Percentiles rank a stretch among this genome's conserved stretches.
phyloP scores from a whole-genome alignment of 2,797 vertebrate species.

The Limnodromus scolopaceus region DNA sequence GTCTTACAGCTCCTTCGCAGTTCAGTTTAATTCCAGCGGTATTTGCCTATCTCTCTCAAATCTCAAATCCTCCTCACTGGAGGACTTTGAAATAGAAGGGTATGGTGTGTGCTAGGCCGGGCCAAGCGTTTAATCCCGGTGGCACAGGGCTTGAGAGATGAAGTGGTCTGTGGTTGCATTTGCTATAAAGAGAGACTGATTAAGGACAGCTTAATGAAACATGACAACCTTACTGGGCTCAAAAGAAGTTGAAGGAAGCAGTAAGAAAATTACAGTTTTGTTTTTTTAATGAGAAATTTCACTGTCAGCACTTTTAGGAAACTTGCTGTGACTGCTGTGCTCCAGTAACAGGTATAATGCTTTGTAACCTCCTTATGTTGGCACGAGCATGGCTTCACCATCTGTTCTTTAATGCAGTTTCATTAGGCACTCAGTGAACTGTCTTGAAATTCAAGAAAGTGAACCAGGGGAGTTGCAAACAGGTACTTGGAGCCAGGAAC shows the following conservation, averaged over 20 bases:
- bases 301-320: background rate
- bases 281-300: background rate
- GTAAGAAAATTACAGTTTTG: background rate
- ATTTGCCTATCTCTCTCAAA: background rate
- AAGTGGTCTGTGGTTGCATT: background rate
- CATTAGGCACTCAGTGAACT: background rate
- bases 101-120: background rate
- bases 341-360: background rate
- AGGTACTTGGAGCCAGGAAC: background rate
- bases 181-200: background rate
- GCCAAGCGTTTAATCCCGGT: background rate
- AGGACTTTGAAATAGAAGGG: background rate
- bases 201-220: conserved; percentile 1
- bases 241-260: background rate
- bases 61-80: too few species aligned
- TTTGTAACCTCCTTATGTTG: background rate
- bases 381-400: fast-evolving
- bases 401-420: background rate
- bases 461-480: background rate
- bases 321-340: background rate
- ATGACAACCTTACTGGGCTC: background rate
- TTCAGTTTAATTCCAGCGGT: background rate
- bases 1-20: background rate
- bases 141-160: background rate
- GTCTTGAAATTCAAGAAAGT: background rate